Base-by-base conservation (phyloP, 92 coral and sea anemone species). In the Epizoanthus fatuus region DNA sequence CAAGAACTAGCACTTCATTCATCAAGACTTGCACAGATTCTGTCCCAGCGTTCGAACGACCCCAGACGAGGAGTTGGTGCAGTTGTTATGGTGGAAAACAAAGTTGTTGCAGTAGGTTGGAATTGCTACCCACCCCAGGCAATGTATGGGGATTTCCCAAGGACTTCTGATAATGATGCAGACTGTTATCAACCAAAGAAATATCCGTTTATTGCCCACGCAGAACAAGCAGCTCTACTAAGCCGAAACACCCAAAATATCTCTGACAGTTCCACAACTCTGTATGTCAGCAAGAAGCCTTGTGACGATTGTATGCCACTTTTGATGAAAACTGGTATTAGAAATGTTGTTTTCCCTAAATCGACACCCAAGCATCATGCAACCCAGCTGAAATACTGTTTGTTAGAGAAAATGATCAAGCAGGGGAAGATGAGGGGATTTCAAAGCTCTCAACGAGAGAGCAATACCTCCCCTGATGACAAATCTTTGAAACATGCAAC, bases 61-160 rank as follows among this genome's bases (percentile, higher is more conserved):
- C 98, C 98, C 5, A 81, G 73, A 9, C 82, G 94, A 17, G 98
- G 98, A 5, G 98, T 96, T 14, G 98, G 98, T 2, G 96, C 98
- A 5, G 92, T 96, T 9, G 85, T 93, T 19, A 63, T 90, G 63
- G 73, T 72, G 37, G 82, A 91, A 25, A 85, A 92, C 80, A 88
- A 85, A 56, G 91, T 96, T 58, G 94, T 94, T 14, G 96, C 95
- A 4, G 81, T 90, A 6, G 91, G 96, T 16, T 96, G 98, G 98
- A 96, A 94, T 65, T 91, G 98, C 32, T 96, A 84, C 44, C 96
- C 95, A 39, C 73, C 91, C 10, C 81, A 88, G 45, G 87, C 98
- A 14, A 60, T 64, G 49, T 94, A 92, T 87, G 98, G 98, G 14
- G 96, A 96, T 67, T 96, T 94, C 66, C 95, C 98, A 4, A 79